Base-by-base conservation (phyloP, 2,888 invertebrate genomes). In the Lysandra coridon region DNA sequence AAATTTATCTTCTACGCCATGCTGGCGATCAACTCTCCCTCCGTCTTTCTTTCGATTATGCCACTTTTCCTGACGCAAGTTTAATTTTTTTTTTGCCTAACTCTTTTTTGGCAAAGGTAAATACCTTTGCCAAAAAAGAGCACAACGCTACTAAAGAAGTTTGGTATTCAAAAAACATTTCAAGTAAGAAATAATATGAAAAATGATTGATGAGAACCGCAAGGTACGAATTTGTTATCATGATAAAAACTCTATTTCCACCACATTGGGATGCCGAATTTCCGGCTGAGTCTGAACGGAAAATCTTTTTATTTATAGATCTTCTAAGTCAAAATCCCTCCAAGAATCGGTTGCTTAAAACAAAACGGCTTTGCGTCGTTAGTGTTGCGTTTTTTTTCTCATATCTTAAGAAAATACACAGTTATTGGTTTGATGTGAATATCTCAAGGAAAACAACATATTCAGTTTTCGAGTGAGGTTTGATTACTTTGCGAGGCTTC, bases 161-260 rank as follows among this genome's bases (percentile, higher is more conserved):
- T 17, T 57, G 14, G 17, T 57, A 17, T 57, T 57, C 64, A 4
- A 30, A 23, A 33, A 30, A 69, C 30, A 10, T 30, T 30, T 30
- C 3, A 30, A 30, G 64, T 12, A 23, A 64, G 64, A 64, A 64
- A 64, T 69, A 30, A 12, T 69, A 44, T 44, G 44, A 44, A 44
- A 44, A 10, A 69, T 69, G 64, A 69, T 69, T 69, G 12, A 69
- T 30, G 64, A 69, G 30, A 30, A 69, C 12, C 64, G 30, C 10
- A 30, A 69, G 33, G 30, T 30, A 4, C 30, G 10, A 30, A 64
- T 64, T 30, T 64, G 4, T 30, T 69, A 10, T 69, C 30, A 12
- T 30, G 33, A 69, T 69, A 69, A 69, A 64, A 69, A 33, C 64
- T 69, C 30, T 69, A 69, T 69, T 69, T 69, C 64, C 64, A 69